These are phyloP conservation scores for Leptinotarsa haldemani DNA, from an alignment of 2,888 invertebrate species.

Conservation along the genomic window DNA sequence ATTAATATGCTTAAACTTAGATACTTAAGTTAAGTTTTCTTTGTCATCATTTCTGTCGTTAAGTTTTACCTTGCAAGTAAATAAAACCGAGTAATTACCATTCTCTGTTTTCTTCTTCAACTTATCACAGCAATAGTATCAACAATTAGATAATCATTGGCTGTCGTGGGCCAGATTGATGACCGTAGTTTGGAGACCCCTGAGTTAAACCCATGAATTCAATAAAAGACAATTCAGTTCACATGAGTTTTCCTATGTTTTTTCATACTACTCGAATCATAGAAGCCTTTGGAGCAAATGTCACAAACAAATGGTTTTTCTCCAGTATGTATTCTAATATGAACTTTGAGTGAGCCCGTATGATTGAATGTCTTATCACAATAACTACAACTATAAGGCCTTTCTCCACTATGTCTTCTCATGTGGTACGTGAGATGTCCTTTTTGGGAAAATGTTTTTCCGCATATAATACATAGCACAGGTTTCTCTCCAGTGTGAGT, in stretches of 20 bases:
- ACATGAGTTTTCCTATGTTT: constrained; percentile 39
- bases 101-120: too few species aligned
- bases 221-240: neutral
- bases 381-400: constrained; percentile 33
- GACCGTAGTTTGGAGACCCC: too few species aligned
- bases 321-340: constrained; percentile 41
- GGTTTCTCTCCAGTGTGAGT: constrained; percentile 43
- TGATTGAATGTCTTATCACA: constrained; percentile 38
- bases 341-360: constrained; percentile 37
- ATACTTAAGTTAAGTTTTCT: too few species aligned
- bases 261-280: constrained; percentile 41
- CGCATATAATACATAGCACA: constrained; percentile 40
- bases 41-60: too few species aligned
- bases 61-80: too few species aligned
- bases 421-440: constrained; percentile 45
- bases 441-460: constrained; percentile 42
- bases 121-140: too few species aligned
- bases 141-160: too few species aligned
- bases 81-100: too few species aligned
- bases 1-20: too few species aligned
- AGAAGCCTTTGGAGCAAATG: constrained; percentile 38
- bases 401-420: constrained; percentile 41
- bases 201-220: too few species aligned
- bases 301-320: constrained; percentile 39
- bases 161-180: too few species aligned